phyloP scores from a whole-genome alignment of 2,113 vertebrate species.

The Macrotis lagotis region DNA sequence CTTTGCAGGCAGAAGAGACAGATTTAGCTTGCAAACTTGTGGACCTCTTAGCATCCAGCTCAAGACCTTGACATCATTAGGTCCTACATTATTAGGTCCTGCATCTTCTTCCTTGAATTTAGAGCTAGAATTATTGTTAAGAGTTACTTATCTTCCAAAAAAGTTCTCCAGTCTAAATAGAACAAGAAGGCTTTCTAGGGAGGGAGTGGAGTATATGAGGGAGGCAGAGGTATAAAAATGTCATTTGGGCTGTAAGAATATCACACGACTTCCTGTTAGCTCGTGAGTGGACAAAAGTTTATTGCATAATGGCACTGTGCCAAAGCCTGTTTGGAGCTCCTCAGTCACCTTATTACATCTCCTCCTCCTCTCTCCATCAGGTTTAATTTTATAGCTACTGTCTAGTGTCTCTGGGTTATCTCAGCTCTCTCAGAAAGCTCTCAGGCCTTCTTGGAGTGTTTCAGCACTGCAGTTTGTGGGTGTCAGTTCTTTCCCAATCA shows the following conservation, averaged over 20 bases:
- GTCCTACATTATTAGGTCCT: too few relatives aligned
- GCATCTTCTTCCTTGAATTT: not conserved
- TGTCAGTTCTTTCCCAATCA: conserved; percentile 64
- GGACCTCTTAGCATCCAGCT: not conserved
- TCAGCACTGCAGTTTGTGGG: conserved; percentile 62
- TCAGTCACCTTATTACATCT: conserved; percentile 58
- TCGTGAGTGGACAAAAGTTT: not conserved
- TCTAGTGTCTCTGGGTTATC: conserved; percentile 72
- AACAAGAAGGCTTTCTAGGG: not conserved
- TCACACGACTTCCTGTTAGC: not conserved
- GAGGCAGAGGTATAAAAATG: conserved; percentile 16
- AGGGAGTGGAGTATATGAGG: conserved; percentile 9
- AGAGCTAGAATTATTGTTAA: not conserved
- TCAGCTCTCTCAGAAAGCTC: conserved; percentile 73
- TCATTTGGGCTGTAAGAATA: conserved; percentile 32
- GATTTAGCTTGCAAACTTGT: not conserved
- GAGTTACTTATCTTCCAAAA: not conserved
- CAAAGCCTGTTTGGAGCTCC: not conserved
- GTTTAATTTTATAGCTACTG: conserved; percentile 56
- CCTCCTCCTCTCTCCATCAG: conserved; percentile 57
- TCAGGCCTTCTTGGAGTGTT: conserved; percentile 65
- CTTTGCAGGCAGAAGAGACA: too few relatives aligned
- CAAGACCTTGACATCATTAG: not conserved
- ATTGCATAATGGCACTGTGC: not conserved
- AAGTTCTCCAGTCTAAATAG: conserved; percentile 34